A percentile compares a stretch with the other conserved stretches of the same genome.
These are phyloP conservation scores for Calephelis perditalis DNA, from an alignment of 2,888 invertebrate species.

Conservation along the genomic window DNA sequence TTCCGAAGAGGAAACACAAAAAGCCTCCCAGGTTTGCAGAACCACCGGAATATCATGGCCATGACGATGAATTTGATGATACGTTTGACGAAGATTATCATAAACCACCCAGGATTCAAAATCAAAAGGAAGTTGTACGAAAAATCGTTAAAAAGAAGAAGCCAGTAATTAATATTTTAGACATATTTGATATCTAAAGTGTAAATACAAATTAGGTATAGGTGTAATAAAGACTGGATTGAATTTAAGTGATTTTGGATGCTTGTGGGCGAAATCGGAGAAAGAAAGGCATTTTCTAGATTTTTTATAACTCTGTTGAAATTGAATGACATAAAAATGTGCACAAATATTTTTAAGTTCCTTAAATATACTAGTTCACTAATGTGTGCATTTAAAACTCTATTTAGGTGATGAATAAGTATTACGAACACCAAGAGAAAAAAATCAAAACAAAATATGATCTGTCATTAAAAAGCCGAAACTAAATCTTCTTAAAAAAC, in stretches of 20 bases:
- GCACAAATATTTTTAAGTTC: no score
- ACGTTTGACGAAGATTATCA: conserved; percentile 47
- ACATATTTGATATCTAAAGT: conserved; percentile 65
- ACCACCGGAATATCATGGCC: conserved; percentile 47
- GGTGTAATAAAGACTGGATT: conserved; percentile 24
- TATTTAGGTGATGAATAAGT: no score
- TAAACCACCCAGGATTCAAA: conserved; percentile 41
- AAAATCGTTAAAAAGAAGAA: conserved; percentile 63
- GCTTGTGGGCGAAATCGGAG: conserved; percentile 12
- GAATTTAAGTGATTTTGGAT: conserved; percentile 20
- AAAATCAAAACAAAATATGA: no score
- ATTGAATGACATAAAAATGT: no score
- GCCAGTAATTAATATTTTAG: conserved; percentile 60
- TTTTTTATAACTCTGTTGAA: no score
- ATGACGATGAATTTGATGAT: conserved; percentile 57
- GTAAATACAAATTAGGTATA: conserved; percentile 54
- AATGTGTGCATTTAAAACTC: no score
- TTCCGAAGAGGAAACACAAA: conserved; percentile 65
- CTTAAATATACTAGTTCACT: no score
- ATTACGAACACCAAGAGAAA: no score
- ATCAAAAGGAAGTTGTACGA: conserved; percentile 52
- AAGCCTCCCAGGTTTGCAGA: conserved; percentile 45
- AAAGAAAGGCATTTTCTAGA: no score
- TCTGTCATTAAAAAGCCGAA: no score
- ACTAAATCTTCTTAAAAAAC: no score